Conservation (phyloP, 2,797 vertebrate genomes). For the Argya squamiceps region DNA sequence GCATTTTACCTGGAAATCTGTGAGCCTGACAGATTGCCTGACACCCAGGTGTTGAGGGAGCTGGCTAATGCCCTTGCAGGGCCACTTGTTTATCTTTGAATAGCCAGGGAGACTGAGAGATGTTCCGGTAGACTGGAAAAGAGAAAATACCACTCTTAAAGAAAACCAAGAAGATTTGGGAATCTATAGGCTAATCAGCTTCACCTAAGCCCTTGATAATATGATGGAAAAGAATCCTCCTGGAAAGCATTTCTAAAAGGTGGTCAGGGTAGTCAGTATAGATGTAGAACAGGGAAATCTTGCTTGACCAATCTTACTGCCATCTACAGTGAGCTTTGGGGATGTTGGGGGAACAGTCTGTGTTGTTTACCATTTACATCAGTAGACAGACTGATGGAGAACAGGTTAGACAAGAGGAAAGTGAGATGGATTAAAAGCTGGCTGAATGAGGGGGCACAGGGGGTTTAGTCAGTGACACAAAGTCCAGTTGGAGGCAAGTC, state of each 20-base stretch:
- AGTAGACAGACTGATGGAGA: not conserved
- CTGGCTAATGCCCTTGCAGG: not conserved
- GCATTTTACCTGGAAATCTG: not conserved
- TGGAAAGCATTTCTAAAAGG: not conserved
- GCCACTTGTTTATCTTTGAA: not conserved
- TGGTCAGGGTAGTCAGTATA: not conserved
- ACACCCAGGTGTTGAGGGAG: not conserved
- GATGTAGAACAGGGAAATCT: not conserved
- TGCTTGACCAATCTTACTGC: not conserved
- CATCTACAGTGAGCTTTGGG: not conserved
- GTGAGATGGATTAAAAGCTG: not conserved
- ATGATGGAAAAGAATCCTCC: not conserved
- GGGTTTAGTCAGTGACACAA: not conserved
- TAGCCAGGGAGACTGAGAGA: not conserved
- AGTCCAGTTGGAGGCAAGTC: not conserved
- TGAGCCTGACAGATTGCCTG: not conserved
- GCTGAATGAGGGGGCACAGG: not conserved
- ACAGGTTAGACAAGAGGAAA: not conserved
- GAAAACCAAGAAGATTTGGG: not conserved
- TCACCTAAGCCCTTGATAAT: not conserved
- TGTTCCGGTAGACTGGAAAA: not conserved
- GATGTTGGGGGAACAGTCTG: not conserved
- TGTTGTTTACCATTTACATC: not conserved
- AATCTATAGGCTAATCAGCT: not conserved
- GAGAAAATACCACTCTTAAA: not conserved